These are phyloP conservation scores for Mystacornis crossleyi DNA, from an alignment of 2,113 vertebrate genomes.

Conservation along the genomic window DNA sequence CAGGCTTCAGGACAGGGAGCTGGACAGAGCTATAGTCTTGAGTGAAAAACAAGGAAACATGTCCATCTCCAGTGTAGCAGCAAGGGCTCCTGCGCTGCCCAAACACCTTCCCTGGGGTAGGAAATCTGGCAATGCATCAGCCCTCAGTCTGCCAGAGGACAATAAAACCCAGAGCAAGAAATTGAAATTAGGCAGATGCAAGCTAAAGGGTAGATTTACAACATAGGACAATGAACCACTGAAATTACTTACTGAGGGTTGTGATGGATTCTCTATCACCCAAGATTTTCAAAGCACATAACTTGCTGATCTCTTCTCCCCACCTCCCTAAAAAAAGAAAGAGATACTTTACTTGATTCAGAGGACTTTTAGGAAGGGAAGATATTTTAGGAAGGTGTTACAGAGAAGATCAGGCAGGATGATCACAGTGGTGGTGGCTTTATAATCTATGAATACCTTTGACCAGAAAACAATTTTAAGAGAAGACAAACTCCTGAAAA, in stretches of 20 bases:
- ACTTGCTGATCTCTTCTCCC: neutral
- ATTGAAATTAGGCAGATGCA: neutral
- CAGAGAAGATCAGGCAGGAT: neutral
- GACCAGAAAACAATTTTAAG: neutral
- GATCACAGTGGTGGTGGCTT: neutral
- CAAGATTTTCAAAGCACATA: neutral
- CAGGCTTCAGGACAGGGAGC: neutral
- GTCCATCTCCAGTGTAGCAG: neutral
- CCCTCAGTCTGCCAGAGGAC: neutral
- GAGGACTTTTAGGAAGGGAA: neutral
- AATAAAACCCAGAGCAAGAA: neutral
- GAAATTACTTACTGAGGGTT: neutral
- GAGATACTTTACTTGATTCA: neutral
- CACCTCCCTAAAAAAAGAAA: fast-evolving
- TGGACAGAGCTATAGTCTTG: neutral
- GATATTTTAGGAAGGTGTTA: too few relatives aligned
- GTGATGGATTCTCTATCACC: neutral
- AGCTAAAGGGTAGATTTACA: neutral
- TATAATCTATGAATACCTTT: neutral
- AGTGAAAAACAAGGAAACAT: neutral
- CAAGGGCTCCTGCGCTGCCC: neutral
- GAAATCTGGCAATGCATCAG: neutral
- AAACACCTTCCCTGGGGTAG: neutral
- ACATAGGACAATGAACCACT: neutral
- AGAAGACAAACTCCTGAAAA: neutral